Evolutionary conservation across 2,888 invertebrate species (phyloP).

Genomic region (Clunio marinus): DNA sequence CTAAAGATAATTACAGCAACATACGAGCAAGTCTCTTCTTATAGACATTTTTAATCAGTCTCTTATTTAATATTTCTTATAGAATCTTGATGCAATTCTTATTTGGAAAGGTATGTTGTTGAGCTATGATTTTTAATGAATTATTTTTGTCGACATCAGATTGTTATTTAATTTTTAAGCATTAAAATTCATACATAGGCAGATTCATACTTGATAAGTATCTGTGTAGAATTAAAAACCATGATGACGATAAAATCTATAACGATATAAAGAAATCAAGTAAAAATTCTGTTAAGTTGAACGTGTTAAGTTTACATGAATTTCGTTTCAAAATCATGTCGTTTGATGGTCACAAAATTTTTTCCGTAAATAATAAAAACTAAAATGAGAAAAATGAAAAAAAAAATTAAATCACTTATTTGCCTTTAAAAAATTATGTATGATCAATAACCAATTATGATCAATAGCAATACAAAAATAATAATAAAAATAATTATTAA

Average conservation of each 20-base stretch:
- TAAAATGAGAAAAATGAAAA: not conserved
- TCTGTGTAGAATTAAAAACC: not conserved
- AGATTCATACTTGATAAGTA: not conserved
- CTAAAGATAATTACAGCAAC: no score
- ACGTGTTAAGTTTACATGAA: conserved; percentile 6
- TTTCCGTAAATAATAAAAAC: not conserved
- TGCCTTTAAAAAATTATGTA: conserved; percentile 18
- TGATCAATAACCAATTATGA: no score
- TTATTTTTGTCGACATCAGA: not conserved
- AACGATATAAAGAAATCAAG: not conserved
- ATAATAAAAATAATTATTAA: not conserved
- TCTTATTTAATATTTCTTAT: no score
- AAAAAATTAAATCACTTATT: conserved; percentile 5
- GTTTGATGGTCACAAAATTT: conserved; percentile 2
- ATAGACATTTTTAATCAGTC: no score
- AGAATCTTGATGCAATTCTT: no score
- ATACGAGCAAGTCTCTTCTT: no score
- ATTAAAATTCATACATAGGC: not conserved
- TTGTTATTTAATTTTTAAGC: conserved; percentile 29
- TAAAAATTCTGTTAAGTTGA: not conserved
- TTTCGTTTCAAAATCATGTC: not conserved
- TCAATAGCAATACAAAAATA: conserved; percentile 16
- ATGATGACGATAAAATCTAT: no score
- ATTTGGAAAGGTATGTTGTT: not conserved
- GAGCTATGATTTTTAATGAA: not conserved